Base-by-base conservation (phyloP, 2,113 vertebrate species). In the Malurus alboscapulatus region DNA sequence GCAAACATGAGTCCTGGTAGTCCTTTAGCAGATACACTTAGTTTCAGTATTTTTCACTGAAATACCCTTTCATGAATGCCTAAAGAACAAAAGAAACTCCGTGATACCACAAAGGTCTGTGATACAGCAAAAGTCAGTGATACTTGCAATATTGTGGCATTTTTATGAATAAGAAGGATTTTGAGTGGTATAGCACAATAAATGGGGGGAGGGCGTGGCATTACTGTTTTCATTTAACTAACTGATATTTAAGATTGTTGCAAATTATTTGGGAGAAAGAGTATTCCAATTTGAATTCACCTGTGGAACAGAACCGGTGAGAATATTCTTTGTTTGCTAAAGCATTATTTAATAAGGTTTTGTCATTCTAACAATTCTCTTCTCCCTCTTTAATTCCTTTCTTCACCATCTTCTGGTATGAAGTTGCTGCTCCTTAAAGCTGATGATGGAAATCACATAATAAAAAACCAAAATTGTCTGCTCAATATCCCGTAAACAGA, bases 171-270 rank as follows among this genome's bases (percentile, higher is more conserved):
- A 71, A 67, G 2, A 59, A 40, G 17, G 53, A 21, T 53, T 76
- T 78, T 63, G 57, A 78, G 27, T 32, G 36, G 9, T 44, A 66
- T 10, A 74, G 22, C 12, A 19, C 63, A 66, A 69, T 55, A 51
- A 63, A 32, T 7, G 11, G 7, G 5, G 4, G 3, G 3, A 47
- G 3, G 10, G 9, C 3, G 5, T 34, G 22, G 4, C 9, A 48
- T 77, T 87, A 62, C n/a, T 57, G 3, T 4, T 88, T 86, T 73
- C 0, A 1, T 81, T 81, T 51, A 66, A n/a, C 22, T 77, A 59
- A 55, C 16, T 45, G 8, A 62, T 86, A 66, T 54, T 88, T 69
- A 50, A 63, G 18, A 44, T 14, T 34, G 5, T 54, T 71, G 65
- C 5, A 74, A 66, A 6, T 55, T 75, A 30, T n/a, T 78, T 75